phyloP scores from a whole-genome alignment of 2,113 vertebrate species.

The Microcebus murinus region DNA sequence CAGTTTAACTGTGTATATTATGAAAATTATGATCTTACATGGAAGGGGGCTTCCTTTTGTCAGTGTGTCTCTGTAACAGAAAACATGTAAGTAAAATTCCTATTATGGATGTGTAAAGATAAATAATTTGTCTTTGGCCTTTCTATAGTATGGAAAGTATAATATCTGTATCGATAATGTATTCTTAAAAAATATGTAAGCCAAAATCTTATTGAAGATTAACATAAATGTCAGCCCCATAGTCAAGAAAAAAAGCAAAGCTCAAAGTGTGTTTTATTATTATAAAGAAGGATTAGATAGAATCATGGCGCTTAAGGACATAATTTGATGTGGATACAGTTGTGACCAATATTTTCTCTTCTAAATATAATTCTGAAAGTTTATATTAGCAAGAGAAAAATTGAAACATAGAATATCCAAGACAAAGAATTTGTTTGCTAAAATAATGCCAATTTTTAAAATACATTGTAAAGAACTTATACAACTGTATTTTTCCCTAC shows the following conservation, averaged over 20 bases:
- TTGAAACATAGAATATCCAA: neutral
- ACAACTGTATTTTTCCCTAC: neutral
- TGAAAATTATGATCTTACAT: constrained; percentile 80
- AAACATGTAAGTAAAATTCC: constrained; percentile 76
- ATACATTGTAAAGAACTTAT: neutral
- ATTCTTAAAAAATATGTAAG: neutral
- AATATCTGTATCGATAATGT: neutral
- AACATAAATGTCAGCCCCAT: neutral
- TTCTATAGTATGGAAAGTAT: constrained; percentile 58
- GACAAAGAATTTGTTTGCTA: neutral
- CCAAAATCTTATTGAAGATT: constrained; percentile 10
- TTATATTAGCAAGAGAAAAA: constrained; percentile 11
- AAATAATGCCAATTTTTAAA: constrained; percentile 12
- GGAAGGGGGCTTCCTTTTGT: constrained; percentile 76
- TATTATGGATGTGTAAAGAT: constrained; percentile 63
- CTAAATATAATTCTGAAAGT: neutral
- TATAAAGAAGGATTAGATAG: neutral
- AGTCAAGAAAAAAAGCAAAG: constrained; percentile 39
- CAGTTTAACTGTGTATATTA: constrained; percentile 80
- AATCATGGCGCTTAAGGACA: neutral
- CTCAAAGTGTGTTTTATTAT: constrained; percentile 24
- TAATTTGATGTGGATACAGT: neutral
- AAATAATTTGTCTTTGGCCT: constrained; percentile 69
- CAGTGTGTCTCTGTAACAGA: constrained; percentile 77
- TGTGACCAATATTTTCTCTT: neutral